Evolutionary conservation across 2,797 vertebrate genomes (phyloP).

Genomic region (Oceanodroma leucorhoa): DNA sequence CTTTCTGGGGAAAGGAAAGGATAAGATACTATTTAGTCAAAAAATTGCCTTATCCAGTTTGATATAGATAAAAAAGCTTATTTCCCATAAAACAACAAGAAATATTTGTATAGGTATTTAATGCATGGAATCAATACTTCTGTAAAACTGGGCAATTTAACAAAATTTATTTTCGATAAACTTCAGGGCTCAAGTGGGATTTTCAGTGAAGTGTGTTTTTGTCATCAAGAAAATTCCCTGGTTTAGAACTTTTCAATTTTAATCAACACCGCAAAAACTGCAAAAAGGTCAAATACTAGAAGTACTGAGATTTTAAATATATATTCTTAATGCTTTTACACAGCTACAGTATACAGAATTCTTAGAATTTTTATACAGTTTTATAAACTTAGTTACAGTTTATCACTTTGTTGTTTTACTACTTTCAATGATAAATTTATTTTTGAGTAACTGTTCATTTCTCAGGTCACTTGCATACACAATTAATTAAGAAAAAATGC

Average conservation of each 20-base stretch:
- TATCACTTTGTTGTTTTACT: neutral
- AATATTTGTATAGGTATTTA: neutral
- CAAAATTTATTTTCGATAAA: neutral
- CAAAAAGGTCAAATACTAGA: neutral
- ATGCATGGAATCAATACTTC: neutral
- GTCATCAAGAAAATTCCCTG: neutral
- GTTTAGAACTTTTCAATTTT: neutral
- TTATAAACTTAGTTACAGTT: neutral
- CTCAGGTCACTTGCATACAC: neutral
- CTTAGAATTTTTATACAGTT: neutral
- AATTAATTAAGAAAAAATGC: neutral
- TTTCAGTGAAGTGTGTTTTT: neutral
- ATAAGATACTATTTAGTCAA: neutral
- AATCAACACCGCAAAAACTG: neutral
- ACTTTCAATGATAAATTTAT: neutral
- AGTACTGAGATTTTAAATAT: neutral
- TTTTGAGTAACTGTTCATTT: neutral
- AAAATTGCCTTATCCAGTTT: neutral
- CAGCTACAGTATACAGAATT: neutral
- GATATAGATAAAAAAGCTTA: neutral
- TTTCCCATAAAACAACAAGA: neutral
- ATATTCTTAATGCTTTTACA: neutral
- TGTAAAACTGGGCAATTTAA: neutral
- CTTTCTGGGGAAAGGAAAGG: neutral
- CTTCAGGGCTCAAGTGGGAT: neutral